phyloP scores from a whole-genome alignment of 2,797 vertebrate genomes.

The Capromys pilorides region DNA sequence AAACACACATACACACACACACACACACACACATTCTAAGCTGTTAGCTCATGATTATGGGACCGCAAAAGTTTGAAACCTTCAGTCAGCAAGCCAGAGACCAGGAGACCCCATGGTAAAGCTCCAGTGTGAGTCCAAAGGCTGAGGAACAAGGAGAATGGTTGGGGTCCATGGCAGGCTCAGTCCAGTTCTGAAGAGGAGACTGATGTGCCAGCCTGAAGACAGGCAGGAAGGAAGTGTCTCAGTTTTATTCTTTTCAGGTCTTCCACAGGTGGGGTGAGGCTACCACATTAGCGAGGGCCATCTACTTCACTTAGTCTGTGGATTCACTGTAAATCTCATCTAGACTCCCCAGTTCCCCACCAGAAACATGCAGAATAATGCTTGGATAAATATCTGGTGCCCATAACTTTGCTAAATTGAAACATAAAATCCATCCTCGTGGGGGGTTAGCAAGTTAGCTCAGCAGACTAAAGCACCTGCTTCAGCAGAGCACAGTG shows the following conservation, averaged over 20 bases:
- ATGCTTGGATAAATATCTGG: not conserved
- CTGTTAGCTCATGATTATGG: not conserved
- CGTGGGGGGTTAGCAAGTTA: no score
- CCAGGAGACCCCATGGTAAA: not conserved
- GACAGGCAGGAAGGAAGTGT: not conserved
- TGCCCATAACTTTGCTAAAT: not conserved
- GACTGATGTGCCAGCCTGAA: not conserved
- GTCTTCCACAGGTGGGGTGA: not conserved
- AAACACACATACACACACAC: not conserved
- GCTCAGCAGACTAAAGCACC: no score
- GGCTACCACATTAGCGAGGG: not conserved
- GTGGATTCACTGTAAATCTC: not conserved
- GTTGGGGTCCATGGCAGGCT: not conserved
- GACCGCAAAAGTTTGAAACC: not conserved
- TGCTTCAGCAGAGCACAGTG: no score
- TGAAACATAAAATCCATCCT: not conserved
- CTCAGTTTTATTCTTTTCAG: not conserved
- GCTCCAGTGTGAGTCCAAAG: not conserved
- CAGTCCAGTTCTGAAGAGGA: not conserved
- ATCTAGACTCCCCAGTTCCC: not conserved
- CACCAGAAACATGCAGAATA: not conserved
- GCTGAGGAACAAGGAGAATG: not conserved
- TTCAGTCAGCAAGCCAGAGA: not conserved
- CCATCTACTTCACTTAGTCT: not conserved
- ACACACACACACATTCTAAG: not conserved